These are phyloP conservation scores for Cremastobaeus sp. DNA, from an alignment of 2,888 invertebrate genomes.

Conservation along the genomic window DNA sequence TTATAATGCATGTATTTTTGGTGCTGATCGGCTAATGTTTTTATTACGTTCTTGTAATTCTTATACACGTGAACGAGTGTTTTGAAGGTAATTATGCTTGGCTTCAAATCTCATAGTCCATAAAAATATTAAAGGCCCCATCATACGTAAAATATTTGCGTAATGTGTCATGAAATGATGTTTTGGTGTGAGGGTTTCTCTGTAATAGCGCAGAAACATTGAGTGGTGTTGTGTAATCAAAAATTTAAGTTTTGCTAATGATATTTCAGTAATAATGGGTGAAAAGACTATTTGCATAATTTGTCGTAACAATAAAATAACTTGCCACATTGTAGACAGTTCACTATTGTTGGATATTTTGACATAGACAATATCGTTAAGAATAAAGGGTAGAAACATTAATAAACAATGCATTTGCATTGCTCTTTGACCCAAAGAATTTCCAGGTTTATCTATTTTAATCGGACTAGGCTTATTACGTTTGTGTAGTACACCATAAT, in stretches of 20 bases:
- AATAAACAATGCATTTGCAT: constrained; percentile 52
- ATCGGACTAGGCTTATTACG: constrained; percentile 57
- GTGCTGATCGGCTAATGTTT: constrained; percentile 40
- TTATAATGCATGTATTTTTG: constrained; percentile 30
- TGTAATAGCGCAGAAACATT: background rate
- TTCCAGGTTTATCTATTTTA: constrained; percentile 38
- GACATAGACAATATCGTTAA: constrained; percentile 21
- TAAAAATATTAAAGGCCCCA: constrained; percentile 27
- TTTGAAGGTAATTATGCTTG: constrained; percentile 50
- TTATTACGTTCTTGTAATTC: constrained; percentile 32
- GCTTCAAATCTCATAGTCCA: constrained; percentile 52
- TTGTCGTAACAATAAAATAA: constrained; percentile 32
- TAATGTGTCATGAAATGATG: constrained; percentile 41
- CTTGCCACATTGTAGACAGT: constrained; percentile 23
- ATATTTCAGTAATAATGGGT: constrained; percentile 1
- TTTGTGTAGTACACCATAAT: constrained; percentile 41
- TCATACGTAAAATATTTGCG: constrained; percentile 25
- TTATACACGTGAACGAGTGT: too few species aligned
- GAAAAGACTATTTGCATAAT: constrained; percentile 43
- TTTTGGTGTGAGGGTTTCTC: background rate
- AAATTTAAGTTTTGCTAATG: background rate
- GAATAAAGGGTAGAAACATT: constrained; percentile 36
- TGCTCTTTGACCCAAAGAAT: constrained; percentile 57
- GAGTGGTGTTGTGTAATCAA: background rate
- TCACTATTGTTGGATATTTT: background rate